Percentiles rank a stretch among this genome's conserved stretches.
Evolutionary conservation across 2,113 vertebrate genomes (phyloP).

Genomic region (Albula goreensis): DNA sequence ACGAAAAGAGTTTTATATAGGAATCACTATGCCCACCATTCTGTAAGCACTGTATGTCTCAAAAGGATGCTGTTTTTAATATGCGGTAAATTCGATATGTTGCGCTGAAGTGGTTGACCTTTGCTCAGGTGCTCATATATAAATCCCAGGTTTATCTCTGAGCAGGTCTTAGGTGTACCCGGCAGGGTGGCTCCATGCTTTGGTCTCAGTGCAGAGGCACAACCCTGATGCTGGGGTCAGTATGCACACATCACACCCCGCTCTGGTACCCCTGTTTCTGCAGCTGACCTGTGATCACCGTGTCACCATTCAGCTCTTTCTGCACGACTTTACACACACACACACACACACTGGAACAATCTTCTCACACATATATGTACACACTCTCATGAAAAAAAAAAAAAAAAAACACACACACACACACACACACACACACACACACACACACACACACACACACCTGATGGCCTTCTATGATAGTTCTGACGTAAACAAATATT

Average conservation of each 20-base stretch:
- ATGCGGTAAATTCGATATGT: constrained; percentile 13
- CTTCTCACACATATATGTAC: neutral
- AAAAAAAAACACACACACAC: constrained; percentile 19
- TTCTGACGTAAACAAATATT: neutral
- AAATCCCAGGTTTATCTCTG: constrained; percentile 29
- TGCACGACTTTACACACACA: constrained; percentile 41
- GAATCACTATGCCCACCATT: neutral
- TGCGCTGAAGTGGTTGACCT: constrained; percentile 15
- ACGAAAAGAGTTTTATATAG: neutral
- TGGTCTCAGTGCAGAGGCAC: constrained; percentile 33
- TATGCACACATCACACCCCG: neutral
- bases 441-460: constrained; percentile 19
- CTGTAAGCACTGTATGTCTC: neutral
- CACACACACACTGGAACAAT: neutral
- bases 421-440: constrained; percentile 25
- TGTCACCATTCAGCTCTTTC: constrained; percentile 52
- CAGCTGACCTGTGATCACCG: neutral
- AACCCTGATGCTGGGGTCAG: constrained; percentile 31
- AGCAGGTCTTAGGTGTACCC: constrained; percentile 42
- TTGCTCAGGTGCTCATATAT: constrained; percentile 24
- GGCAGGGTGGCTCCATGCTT: constrained; percentile 3
- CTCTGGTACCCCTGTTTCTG: neutral
- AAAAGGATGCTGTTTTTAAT: neutral
- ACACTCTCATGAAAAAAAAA: neutral
- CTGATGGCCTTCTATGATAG: neutral